These are phyloP conservation scores for Oxycera nigricornis DNA, from an alignment of 2,888 invertebrate species.

Conservation along the genomic window DNA sequence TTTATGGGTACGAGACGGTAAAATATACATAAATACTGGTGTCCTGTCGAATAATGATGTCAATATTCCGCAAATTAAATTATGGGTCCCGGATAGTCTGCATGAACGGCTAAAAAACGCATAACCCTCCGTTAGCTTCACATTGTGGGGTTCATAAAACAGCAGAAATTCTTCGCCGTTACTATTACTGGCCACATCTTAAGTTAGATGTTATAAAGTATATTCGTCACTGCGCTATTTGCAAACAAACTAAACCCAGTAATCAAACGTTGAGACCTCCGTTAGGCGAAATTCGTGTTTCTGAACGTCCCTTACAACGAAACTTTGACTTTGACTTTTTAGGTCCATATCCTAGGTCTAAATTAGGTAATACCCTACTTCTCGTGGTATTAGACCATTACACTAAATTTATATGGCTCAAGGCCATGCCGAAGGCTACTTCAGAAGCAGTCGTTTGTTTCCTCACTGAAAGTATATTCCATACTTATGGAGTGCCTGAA, in stretches of 20 bases:
- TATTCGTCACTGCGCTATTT: conserved; percentile 30
- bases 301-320: conserved; percentile 40
- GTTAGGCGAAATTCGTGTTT: conserved; percentile 36
- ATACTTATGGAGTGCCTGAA: conserved; percentile 51
- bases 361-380: conserved; percentile 39
- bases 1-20: neutral
- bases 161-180: conserved; percentile 1
- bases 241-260: conserved; percentile 18
- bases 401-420: conserved; percentile 44
- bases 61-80: neutral
- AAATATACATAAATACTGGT: neutral
- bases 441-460: conserved; percentile 38
- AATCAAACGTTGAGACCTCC: conserved; percentile 40
- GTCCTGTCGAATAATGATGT: neutral
- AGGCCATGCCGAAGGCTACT: conserved; percentile 43
- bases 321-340: conserved; percentile 46
- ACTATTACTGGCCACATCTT: conserved; percentile 48
- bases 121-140: conserved; percentile 19
- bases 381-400: conserved; percentile 46
- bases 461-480: conserved; percentile 47
- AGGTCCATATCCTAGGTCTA: conserved; percentile 45
- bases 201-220: conserved; percentile 27
- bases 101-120: conserved; percentile 1
- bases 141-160: conserved; percentile 43
- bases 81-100: neutral